Evolutionary conservation across 2,888 invertebrate species (phyloP).

Genomic region (Abrostola triplasia): DNA sequence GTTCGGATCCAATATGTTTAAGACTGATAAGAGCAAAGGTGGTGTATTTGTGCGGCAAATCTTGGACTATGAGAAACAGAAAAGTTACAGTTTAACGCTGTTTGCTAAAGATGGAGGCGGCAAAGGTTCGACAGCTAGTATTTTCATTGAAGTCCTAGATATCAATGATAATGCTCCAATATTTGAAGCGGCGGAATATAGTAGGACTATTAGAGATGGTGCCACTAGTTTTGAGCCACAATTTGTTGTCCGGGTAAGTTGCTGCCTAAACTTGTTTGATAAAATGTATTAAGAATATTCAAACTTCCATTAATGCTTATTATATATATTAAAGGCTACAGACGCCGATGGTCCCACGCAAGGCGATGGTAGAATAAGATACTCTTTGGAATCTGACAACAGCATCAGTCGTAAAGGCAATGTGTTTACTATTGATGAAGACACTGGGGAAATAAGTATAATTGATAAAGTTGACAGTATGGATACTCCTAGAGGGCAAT

Average conservation of each 20-base stretch:
- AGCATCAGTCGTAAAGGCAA: constrained; percentile 90
- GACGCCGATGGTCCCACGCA: constrained; percentile 93
- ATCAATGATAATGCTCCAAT: constrained; percentile 93
- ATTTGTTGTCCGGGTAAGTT: constrained; percentile 90
- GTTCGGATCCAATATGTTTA: constrained; percentile 93
- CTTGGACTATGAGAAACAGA: constrained; percentile 94
- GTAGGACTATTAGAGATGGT: constrained; percentile 93
- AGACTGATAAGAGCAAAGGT: constrained; percentile 90
- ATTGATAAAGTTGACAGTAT: constrained; percentile 90
- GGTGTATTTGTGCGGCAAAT: constrained; percentile 90
- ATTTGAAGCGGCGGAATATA: constrained; percentile 92
- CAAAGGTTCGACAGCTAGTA: constrained; percentile 90
- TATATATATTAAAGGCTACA: constrained; percentile 86
- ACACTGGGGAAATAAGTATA: constrained; percentile 92
- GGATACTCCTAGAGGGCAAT: constrained; percentile 92
- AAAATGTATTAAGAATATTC: background rate
- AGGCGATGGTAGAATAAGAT: constrained; percentile 91
- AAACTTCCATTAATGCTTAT: background rate
- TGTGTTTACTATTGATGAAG: constrained; percentile 90
- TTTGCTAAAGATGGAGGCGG: constrained; percentile 95
- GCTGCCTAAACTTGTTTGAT: background rate
- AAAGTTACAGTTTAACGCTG: constrained; percentile 93
- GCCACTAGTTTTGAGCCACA: constrained; percentile 93
- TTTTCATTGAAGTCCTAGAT: constrained; percentile 92
- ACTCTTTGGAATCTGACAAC: constrained; percentile 91